phyloP scores from a whole-genome alignment of 1,140 invertebrate species.

The Hypsibius dujardini region DNA sequence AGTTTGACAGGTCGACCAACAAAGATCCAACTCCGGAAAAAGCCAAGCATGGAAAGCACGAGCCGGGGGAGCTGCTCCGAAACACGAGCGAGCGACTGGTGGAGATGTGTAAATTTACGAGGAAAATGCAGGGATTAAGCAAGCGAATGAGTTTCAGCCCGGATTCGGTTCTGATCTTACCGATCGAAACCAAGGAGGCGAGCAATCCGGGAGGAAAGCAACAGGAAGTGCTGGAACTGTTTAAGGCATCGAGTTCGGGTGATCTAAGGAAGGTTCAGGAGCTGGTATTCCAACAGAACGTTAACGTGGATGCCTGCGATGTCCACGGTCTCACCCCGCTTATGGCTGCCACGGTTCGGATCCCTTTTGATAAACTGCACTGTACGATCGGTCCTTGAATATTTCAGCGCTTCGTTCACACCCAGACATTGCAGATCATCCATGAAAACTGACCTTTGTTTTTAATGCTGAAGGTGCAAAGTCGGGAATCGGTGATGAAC shows the following conservation, averaged over 20 bases:
- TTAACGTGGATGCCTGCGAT: slow-evolving; percentile 4
- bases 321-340: background rate
- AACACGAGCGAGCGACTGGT: background rate
- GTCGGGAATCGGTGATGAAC: background rate
- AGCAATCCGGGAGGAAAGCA: background rate
- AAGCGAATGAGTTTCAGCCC: background rate
- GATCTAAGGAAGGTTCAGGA: background rate
- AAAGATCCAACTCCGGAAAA: background rate
- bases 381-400: background rate
- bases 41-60: too few relatives aligned
- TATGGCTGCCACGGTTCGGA: background rate
- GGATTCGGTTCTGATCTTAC: background rate
- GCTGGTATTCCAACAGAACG: background rate
- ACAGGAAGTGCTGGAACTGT: background rate
- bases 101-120: background rate
- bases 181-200: too few relatives aligned
- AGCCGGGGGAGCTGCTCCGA: background rate
- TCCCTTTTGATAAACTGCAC: background rate
- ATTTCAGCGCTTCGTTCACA: background rate
- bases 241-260: background rate
- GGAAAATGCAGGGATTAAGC: background rate
- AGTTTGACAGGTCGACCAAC: background rate
- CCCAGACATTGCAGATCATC: too few relatives aligned
- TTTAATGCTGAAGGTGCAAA: background rate
- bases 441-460: background rate